Conservation (phyloP, 2,797 vertebrate species). For the Chaunax sp. region DNA sequence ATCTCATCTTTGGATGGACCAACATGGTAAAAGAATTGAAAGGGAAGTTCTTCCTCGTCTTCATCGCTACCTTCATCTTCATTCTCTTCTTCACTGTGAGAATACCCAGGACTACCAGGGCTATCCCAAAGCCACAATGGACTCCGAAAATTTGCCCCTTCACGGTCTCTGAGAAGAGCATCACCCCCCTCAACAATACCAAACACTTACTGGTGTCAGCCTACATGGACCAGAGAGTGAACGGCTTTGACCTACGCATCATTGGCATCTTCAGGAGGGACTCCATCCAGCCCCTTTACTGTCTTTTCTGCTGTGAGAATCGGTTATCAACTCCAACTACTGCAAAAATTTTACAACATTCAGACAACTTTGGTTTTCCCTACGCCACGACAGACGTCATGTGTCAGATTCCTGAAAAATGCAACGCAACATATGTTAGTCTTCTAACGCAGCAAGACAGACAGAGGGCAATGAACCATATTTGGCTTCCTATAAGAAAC, state of each 20-base stretch:
- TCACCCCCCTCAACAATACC: slow-evolving; percentile 60
- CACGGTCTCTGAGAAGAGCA: slow-evolving; percentile 21
- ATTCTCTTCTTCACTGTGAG: neutral
- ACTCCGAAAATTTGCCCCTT: fast-evolving
- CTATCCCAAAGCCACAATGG: neutral
- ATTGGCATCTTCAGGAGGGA: slow-evolving; percentile 68
- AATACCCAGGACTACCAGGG: neutral
- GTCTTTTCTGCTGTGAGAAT: slow-evolving; percentile 62
- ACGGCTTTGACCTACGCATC: slow-evolving; percentile 50
- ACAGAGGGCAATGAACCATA: fast-evolving
- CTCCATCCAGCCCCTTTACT: slow-evolving; percentile 58
- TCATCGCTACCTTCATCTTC: neutral
- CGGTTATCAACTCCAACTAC: slow-evolving; percentile 8
- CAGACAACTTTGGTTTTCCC: slow-evolving; percentile 68
- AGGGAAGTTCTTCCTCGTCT: neutral
- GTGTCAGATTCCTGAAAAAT: slow-evolving; percentile 66
- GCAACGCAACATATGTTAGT: slow-evolving; percentile 32
- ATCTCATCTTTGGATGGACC: neutral
- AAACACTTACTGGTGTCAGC: slow-evolving; percentile 71
- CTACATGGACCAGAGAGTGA: slow-evolving; percentile 62
- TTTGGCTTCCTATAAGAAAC: slow-evolving; percentile 66
- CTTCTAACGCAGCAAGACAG: slow-evolving; percentile 15
- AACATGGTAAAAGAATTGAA: neutral
- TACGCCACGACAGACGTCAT: slow-evolving; percentile 70
- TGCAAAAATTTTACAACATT: slow-evolving; percentile 38